Conservation (phyloP, 2,113 vertebrate genomes). For the Girardinichthys multiradiatus region DNA sequence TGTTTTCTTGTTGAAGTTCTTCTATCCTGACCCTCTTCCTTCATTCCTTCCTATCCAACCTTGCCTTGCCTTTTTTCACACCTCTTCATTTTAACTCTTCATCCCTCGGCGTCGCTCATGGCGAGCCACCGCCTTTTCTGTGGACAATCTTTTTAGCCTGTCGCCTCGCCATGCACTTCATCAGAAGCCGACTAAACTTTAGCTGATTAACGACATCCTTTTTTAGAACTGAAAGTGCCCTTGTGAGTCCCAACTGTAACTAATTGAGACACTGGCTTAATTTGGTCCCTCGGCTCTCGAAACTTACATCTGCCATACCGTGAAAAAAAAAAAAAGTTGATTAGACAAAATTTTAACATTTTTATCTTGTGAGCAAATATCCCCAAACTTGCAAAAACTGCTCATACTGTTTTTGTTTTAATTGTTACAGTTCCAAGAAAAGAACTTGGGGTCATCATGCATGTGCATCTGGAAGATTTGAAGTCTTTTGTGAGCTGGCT, state of each 20-base stretch:
- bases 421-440: neutral
- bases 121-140: neutral
- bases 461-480: neutral
- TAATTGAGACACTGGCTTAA: conserved; percentile 57
- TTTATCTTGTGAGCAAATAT: conserved; percentile 28
- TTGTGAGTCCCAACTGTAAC: conserved; percentile 53
- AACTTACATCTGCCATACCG: conserved; percentile 56
- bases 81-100: conserved; percentile 14
- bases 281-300: conserved; percentile 48
- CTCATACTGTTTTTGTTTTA: neutral
- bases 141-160: conserved; percentile 42
- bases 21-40: neutral
- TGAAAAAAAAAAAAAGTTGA: conserved; percentile 42
- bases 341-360: conserved; percentile 39
- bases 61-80: neutral
- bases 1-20: neutral
- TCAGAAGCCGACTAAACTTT: conserved; percentile 29
- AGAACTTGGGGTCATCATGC: neutral
- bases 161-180: conserved; percentile 44
- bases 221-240: conserved; percentile 36
- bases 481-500: neutral
- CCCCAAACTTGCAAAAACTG: neutral
- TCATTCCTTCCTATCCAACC: neutral
- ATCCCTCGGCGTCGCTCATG: neutral
- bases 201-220: conserved; percentile 53